A percentile compares a stretch with the other conserved stretches of the same genome.
phyloP scores from a whole-genome alignment of 1,140 invertebrate genomes.

The Pseudobourletiella spinata region DNA sequence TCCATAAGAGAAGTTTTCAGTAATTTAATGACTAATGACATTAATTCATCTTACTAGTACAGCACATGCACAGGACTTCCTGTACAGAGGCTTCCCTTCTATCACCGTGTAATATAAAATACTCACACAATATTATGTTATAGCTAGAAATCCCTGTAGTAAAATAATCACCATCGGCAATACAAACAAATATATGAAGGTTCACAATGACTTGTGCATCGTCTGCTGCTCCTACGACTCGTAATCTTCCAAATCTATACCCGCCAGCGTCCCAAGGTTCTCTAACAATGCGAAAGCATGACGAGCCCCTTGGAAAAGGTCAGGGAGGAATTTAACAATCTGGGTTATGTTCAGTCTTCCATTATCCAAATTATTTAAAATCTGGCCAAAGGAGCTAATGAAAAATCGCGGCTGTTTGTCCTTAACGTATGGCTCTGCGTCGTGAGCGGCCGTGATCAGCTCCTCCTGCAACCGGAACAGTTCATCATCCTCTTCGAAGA shows the following conservation, averaged over 20 bases:
- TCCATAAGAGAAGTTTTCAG: too few species aligned
- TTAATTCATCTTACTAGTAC: too few species aligned
- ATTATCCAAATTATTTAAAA: slow-evolving; percentile 19
- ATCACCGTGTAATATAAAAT: too few species aligned
- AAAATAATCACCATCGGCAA: too few species aligned
- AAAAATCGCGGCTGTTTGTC: slow-evolving; percentile 28
- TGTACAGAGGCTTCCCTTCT: too few species aligned
- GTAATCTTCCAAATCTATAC: slow-evolving; percentile 2
- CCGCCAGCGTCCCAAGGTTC: slow-evolving; percentile 13
- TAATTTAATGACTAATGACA: too few species aligned
- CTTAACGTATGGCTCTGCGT: slow-evolving; percentile 19
- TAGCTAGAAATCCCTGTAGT: too few species aligned
- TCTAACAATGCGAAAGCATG: slow-evolving; percentile 29
- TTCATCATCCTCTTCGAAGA: slow-evolving; percentile 22
- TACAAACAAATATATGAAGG: too few species aligned
- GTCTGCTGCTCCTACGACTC: too few species aligned
- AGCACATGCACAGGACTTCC: too few species aligned
- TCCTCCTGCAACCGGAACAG: slow-evolving; percentile 22
- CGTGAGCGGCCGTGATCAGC: slow-evolving; percentile 8
- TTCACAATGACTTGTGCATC: too few species aligned
- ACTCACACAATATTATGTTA: too few species aligned
- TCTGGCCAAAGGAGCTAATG: slow-evolving; percentile 7
- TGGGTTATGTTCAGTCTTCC: slow-evolving; percentile 21
- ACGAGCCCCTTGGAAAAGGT: slow-evolving; percentile 31
- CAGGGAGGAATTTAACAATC: slow-evolving; percentile 22